Base-by-base conservation (phyloP, 2,888 invertebrate species). In the Eupsilia transversa region DNA sequence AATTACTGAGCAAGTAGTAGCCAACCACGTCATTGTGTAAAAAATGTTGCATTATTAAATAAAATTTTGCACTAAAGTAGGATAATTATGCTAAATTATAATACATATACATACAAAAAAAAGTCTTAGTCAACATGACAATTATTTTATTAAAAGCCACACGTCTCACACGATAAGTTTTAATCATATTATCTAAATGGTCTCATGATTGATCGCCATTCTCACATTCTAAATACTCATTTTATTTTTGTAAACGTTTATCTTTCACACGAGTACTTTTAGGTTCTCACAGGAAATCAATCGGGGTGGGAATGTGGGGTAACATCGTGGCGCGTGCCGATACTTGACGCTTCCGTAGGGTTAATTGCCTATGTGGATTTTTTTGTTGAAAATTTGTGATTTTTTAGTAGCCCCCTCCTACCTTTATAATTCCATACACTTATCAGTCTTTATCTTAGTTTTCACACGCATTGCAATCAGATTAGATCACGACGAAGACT, bases 311-410 rank as follows among this genome's bases (percentile, higher is more conserved):
- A 77, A 61, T 23, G n/a, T 43, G 27, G 56, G 68, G 64, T 65
- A 60, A 52, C 27, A 67, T 61, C 30, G 56, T 56, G 77, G 41
- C 87, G 64, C 87, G 82, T 87, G 83, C 72, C 65, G 68, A 30
- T 65, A 76, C 63, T 66, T 46, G 33, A 57, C 68, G 74, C 72
- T 52, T 52, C 17, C 30, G 57, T 10, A 73, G 78, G 77, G 70
- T 77, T 86, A 43, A 57, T 57, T 33, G 23, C 17, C 41, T 2
- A 12, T 27, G 27, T 52, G 52, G n/a, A n/a, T n/a, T n/a, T n/a
- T n/a, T n/a, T n/a, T n/a, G n/a, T n/a, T 52, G 10, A 52, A n/a
- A 12, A 5, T 52, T 23, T 2, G 4, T 3, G 5, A 52, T n/a
- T 52, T 52, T n/a, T 52, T 14, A 4, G 12, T 52, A n/a, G 5